Percentiles rank a stretch among this genome's conserved stretches.
These are phyloP conservation scores for Listronotus bonariensis DNA, from an alignment of 1,140 invertebrate species.

Conservation along the genomic window DNA sequence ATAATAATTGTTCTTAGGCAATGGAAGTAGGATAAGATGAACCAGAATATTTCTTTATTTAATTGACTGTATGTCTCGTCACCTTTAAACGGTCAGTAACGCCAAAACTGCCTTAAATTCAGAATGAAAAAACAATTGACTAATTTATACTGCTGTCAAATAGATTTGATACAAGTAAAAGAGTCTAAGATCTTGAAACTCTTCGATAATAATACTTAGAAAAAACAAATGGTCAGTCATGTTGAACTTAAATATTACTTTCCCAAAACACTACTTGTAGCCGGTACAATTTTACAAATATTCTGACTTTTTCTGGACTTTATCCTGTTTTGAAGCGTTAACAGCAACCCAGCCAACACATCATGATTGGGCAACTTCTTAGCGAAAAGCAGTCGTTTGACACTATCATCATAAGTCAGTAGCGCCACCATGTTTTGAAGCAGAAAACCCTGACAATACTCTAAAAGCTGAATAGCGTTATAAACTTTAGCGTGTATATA, in stretches of 20 bases:
- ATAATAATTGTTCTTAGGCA: no score
- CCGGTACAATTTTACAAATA: conserved; percentile 41
- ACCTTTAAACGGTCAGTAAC: no score
- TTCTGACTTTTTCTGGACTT: conserved; percentile 61
- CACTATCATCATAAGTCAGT: conserved; percentile 87
- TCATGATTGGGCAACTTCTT: conserved; percentile 90
- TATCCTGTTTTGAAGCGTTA: conserved; percentile 79
- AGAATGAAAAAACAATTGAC: no score
- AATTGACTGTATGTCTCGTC: no score
- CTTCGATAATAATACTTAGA: not conserved
- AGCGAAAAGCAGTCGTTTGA: conserved; percentile 84
- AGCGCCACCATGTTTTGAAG: conserved; percentile 93
- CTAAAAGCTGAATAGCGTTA: conserved; percentile 80
- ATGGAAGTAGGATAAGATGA: no score
- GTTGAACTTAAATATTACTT: not conserved
- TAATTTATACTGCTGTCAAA: no score
- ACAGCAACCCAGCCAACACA: conserved; percentile 78
- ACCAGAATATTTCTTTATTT: no score
- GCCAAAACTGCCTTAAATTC: no score
- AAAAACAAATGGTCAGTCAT: not conserved
- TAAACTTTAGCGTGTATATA: conserved; percentile 94
- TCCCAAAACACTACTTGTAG: not conserved
- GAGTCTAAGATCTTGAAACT: no score
- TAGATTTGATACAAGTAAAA: no score
- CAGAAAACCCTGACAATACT: conserved; percentile 87